Conservation (phyloP, 2,797 vertebrate genomes). For the Thaleichthys pacificus region DNA sequence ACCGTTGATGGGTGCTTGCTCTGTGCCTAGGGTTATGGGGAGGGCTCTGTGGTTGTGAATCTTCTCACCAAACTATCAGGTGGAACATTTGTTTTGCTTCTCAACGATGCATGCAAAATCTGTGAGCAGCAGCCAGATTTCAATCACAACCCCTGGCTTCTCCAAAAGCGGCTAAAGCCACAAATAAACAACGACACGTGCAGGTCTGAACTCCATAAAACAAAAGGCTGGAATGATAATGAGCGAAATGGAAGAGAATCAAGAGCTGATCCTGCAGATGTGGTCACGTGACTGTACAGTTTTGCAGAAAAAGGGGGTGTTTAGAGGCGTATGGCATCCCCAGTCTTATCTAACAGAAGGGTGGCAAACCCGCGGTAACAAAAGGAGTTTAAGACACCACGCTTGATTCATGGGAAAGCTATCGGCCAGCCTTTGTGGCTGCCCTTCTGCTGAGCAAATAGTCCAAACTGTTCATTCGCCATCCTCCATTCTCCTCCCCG, state of each 20-base stretch:
- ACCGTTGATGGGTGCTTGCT: neutral
- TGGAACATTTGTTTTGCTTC: neutral
- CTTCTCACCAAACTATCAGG: neutral
- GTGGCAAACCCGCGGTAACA: constrained; percentile 69
- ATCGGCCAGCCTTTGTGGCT: constrained; percentile 84
- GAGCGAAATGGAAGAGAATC: constrained; percentile 34
- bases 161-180: constrained; percentile 9
- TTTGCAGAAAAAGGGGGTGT: constrained; percentile 54
- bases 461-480: constrained; percentile 92
- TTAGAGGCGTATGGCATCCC: constrained; percentile 77
- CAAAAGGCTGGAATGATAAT: neutral
- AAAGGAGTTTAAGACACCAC: constrained; percentile 80
- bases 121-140: constrained; percentile 7
- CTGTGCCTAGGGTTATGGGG: too few relatives aligned
- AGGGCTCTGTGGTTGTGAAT: neutral
- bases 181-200: constrained; percentile 37
- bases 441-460: constrained; percentile 98
- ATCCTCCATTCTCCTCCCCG: constrained; percentile 85
- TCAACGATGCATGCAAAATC: constrained; percentile 16
- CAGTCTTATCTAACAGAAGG: constrained; percentile 75
- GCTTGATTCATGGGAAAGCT: constrained; percentile 90
- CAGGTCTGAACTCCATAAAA: constrained; percentile 5
- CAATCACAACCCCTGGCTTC: constrained; percentile 19
- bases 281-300: constrained; percentile 53
- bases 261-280: constrained; percentile 22